These are phyloP conservation scores for Papilio machaon DNA, from an alignment of 1,140 invertebrate species.

Conservation along the genomic window DNA sequence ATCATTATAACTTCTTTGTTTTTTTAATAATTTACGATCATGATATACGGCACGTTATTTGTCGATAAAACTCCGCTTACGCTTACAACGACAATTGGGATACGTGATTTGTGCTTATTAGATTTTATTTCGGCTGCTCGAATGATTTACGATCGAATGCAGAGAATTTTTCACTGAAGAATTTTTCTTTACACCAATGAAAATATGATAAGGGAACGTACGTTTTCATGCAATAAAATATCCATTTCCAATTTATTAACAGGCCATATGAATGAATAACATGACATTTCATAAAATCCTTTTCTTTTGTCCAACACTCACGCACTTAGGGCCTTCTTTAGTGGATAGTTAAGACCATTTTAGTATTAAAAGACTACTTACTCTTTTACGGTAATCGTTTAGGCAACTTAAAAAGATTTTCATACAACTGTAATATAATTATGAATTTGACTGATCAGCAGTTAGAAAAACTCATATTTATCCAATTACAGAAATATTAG, in stretches of 20 bases:
- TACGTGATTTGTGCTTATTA: constrained; percentile 28
- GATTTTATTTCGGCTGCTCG: constrained; percentile 23
- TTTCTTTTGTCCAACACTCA: neutral
- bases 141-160: constrained; percentile 18
- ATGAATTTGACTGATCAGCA: neutral
- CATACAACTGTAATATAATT: neutral
- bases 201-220: constrained; percentile 13
- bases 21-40: constrained; percentile 3
- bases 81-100: constrained; percentile 5
- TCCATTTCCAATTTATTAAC: neutral
- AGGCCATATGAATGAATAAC: neutral
- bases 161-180: constrained; percentile 14
- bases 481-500: too few relatives aligned
- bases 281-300: neutral
- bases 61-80: constrained; percentile 19
- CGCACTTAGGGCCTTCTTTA: neutral
- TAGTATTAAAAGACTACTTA: too few relatives aligned
- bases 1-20: neutral
- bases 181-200: constrained; percentile 19
- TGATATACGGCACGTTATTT: constrained; percentile 10
- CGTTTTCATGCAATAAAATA: constrained; percentile 15
- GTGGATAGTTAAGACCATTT: too few relatives aligned
- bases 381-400: too few relatives aligned
- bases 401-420: neutral
- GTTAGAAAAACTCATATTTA: neutral